Evolutionary conservation across 2,113 vertebrate species (phyloP).

Genomic region (Pachypanchax playfairii): DNA sequence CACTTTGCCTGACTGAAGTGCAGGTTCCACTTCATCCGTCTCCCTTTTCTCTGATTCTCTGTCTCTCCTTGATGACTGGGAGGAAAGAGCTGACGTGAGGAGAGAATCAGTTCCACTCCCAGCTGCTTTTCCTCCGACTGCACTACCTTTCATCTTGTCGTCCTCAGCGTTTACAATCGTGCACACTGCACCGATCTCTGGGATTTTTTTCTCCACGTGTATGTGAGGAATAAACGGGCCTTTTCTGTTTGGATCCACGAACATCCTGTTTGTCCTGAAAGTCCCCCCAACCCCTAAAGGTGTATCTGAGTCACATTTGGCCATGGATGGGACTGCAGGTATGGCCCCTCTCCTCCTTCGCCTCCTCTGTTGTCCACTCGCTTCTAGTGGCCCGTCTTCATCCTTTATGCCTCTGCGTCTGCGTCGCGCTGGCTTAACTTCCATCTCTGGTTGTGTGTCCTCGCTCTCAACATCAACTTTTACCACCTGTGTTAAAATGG

Average conservation of each 20-base stretch:
- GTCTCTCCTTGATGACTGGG: constrained; percentile 74
- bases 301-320: constrained; percentile 72
- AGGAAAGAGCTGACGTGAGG: constrained; percentile 63
- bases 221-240: constrained; percentile 92
- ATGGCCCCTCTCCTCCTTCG: constrained; percentile 67
- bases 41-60: constrained; percentile 74
- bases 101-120: constrained; percentile 65
- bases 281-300: constrained; percentile 43
- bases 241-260: constrained; percentile 68
- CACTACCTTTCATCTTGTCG: constrained; percentile 80
- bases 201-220: constrained; percentile 93
- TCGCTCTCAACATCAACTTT: constrained; percentile 77
- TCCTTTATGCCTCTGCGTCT: constrained; percentile 85
- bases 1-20: constrained; percentile 86
- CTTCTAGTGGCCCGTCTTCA: constrained; percentile 73
- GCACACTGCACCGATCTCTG: constrained; percentile 90
- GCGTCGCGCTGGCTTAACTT: constrained; percentile 75
- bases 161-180: constrained; percentile 96
- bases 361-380: constrained; percentile 67
- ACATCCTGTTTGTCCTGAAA: constrained; percentile 37
- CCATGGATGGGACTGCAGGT: constrained; percentile 19
- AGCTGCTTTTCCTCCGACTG: constrained; percentile 63
- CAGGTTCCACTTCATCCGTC: constrained; percentile 70
- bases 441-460: constrained; percentile 77
- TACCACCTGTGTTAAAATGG: constrained; percentile 67